phyloP scores from a whole-genome alignment of 2,113 vertebrate genomes.

The Ondatra zibethicus region DNA sequence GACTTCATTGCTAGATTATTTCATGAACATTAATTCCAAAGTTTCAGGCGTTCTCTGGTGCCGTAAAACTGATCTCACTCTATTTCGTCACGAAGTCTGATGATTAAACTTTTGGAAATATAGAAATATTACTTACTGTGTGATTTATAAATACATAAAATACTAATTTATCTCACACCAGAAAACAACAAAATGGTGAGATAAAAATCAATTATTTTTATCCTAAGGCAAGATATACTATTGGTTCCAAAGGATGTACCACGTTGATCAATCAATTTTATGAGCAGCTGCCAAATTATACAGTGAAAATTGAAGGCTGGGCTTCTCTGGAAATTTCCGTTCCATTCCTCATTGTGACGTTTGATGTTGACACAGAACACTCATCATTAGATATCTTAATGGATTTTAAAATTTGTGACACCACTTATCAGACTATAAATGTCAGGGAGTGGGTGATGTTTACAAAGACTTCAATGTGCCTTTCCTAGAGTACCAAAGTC shows the following conservation, averaged over 20 bases:
- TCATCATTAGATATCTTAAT: neutral
- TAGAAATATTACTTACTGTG: conserved; percentile 41
- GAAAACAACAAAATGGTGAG: conserved; percentile 41
- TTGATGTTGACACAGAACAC: neutral
- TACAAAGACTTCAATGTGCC: neutral
- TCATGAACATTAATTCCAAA: conserved; percentile 73
- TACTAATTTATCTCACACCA: conserved; percentile 52
- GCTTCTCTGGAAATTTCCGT: conserved; percentile 21
- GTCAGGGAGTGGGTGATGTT: neutral
- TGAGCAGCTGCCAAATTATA: conserved; percentile 42
- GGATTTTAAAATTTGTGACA: conserved; percentile 28
- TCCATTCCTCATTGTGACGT: neutral
- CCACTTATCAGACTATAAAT: conserved; percentile 40
- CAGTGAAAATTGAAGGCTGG: neutral
- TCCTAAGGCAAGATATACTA: conserved; percentile 31
- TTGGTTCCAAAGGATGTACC: conserved; percentile 48
- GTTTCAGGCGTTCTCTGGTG: conserved; percentile 44
- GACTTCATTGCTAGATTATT: conserved; percentile 70
- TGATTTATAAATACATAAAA: conserved; percentile 69
- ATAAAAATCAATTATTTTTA: conserved; percentile 70
- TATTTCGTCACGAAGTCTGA: conserved; percentile 58
- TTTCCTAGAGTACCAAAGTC: neutral
- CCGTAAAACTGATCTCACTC: conserved; percentile 31
- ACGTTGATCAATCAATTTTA: conserved; percentile 62
- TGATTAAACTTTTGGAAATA: conserved; percentile 58